Evolutionary conservation across 2,888 invertebrate species (phyloP), one percentile per base, ranked within the genome.

Genomic region (Agelastica alni): DNA sequence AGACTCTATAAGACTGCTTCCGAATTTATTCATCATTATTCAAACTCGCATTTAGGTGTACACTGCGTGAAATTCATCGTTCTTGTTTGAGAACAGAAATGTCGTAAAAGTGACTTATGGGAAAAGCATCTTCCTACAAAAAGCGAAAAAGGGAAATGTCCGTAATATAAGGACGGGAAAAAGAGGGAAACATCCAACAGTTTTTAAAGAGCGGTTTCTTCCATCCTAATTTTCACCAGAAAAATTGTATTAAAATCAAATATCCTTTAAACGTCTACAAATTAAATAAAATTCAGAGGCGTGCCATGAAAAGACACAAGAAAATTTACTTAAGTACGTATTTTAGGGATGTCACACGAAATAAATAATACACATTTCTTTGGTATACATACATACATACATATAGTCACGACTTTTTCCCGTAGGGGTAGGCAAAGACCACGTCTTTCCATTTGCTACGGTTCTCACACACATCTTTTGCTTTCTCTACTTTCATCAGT

Each of bases 161-260:
- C 39, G 16, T 39, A 48, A 39, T 48, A 31, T 41, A 30, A 48
- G 30, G 39, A 28, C 28, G 28, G 10, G 17, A 31, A 17, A 48
- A 31, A 39, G 12, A 18, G 18, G 48, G 48, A 48, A 48, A 48
- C 48, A 48, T 20, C 39, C 39, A 39, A 37, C 39, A 48, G 48
- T 48, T 48, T 48, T 13, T 30, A 48, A 41, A 39, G 30, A 37
- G 30, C 30, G 39, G 30, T 48, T 39, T 12, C n/a, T 13, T 13
- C 28, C 39, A 20, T 48, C 31, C 39, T 48, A 39, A 48, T 48
- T 48, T 48, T 18, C 14, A 13, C 20, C 28, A 13, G 16, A 48
- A 48, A 48, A 39, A 48, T 48, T 48, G 39, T 31, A 48, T 48
- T 48, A 48, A 30, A 48, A 48, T 48, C 48, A 48, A 48, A 48